Conservation (phyloP, 1,140 invertebrate species). For the Cepaea nemoralis region DNA sequence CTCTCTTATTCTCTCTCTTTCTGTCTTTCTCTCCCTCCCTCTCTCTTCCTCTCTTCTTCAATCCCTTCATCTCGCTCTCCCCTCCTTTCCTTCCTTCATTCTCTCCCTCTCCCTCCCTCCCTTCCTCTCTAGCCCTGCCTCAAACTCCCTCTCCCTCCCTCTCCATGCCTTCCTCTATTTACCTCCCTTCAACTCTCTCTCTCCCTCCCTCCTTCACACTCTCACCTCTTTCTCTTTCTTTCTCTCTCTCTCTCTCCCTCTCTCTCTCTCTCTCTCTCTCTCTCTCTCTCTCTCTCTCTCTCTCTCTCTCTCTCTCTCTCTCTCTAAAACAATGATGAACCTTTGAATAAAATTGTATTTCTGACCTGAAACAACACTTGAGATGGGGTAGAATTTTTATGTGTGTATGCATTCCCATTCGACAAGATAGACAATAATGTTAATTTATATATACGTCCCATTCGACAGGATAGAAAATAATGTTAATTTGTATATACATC, state of each 20-base stretch:
- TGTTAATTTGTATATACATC: too few relatives aligned
- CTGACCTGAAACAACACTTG: too few relatives aligned
- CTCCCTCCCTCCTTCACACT: too few relatives aligned
- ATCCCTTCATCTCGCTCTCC: not conserved
- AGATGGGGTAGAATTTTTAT: too few relatives aligned
- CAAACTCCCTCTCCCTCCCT: not conserved
- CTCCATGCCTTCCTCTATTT: too few relatives aligned
- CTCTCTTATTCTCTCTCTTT: slow-evolving; percentile 6
- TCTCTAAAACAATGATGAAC: not conserved
- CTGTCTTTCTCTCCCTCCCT: not conserved
- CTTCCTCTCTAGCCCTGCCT: not conserved
- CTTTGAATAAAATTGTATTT: too few relatives aligned
- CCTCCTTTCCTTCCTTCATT: not conserved
- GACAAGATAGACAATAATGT: too few relatives aligned
- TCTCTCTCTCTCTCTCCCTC: not conserved
- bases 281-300: slow-evolving; percentile 1
- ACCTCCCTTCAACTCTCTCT: too few relatives aligned
- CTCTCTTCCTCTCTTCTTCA: not conserved
- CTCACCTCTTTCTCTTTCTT: not conserved
- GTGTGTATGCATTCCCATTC: too few relatives aligned
- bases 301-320: too few relatives aligned
- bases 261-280: not conserved
- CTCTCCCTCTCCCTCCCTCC: not conserved
- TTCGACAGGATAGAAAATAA: too few relatives aligned
- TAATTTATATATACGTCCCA: too few relatives aligned